A percentile compares a stretch with the other conserved stretches of the same genome.
These are phyloP conservation scores for Pterocles orientalis DNA, from an alignment of 2,113 vertebrate genomes.

Conservation along the genomic window DNA sequence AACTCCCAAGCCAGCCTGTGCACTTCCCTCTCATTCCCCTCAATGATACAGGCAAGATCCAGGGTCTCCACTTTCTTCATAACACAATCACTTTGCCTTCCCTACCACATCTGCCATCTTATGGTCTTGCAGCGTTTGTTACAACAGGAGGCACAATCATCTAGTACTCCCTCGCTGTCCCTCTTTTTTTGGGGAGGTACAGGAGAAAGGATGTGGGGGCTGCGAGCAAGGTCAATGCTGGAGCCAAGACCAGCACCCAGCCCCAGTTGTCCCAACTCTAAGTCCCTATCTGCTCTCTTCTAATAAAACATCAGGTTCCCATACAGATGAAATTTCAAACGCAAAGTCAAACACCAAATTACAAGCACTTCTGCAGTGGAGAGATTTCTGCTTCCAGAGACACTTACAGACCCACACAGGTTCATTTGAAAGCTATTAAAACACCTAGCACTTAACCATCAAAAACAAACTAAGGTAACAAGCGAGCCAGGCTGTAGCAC, in stretches of 20 bases:
- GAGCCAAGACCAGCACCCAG: background rate
- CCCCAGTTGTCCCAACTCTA: background rate
- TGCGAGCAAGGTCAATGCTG: background rate
- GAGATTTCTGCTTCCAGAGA: background rate
- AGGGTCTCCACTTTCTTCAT: background rate
- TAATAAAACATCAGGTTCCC: background rate
- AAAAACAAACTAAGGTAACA: background rate
- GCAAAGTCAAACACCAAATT: background rate
- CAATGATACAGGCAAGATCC: background rate
- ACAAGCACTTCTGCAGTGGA: background rate
- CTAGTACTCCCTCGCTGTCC: background rate
- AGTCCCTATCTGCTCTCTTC: background rate
- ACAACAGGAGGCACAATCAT: fast-evolving
- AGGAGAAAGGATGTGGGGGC: background rate
- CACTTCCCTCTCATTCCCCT: background rate
- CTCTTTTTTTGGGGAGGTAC: background rate
- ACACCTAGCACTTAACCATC: background rate
- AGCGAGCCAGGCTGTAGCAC: background rate
- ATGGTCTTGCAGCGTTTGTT: background rate
- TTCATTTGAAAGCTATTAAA: background rate
- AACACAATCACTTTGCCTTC: background rate
- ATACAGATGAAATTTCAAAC: background rate
- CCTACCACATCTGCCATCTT: fast-evolving
- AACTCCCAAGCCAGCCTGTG: background rate
- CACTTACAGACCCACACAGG: background rate